Percentiles rank a stretch among this genome's conserved stretches.
These are phyloP conservation scores for Botia kubotai DNA, from an alignment of 2,797 vertebrate genomes.

Conservation along the genomic window DNA sequence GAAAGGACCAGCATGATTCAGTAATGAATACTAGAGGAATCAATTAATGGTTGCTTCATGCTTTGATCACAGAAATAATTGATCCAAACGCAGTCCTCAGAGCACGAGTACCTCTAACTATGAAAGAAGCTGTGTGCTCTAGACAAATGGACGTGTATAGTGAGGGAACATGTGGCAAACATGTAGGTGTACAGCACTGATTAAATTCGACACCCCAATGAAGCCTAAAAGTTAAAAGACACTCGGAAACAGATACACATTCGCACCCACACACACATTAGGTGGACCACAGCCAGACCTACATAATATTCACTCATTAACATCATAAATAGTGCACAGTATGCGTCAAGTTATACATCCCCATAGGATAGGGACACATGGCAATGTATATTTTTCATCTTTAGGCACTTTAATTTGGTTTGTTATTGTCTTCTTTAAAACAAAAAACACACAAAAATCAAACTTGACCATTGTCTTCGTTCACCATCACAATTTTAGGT, in stretches of 20 bases:
- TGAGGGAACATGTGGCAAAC: conserved; percentile 34
- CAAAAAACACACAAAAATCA: neutral
- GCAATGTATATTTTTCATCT: neutral
- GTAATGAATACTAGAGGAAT: conserved; percentile 57
- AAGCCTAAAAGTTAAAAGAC: neutral
- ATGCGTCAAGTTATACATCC: neutral
- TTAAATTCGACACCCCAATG: neutral
- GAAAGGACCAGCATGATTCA: conserved; percentile 60
- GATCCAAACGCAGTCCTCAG: conserved; percentile 57
- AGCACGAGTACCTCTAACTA: conserved; percentile 27
- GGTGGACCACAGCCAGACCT: neutral
- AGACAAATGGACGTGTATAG: neutral
- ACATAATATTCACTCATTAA: neutral
- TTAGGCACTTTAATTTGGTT: too few species aligned
- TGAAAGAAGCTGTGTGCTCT: conserved; percentile 43
- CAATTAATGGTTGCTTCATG: conserved; percentile 68
- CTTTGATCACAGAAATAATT: conserved; percentile 74
- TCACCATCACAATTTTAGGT: too few species aligned
- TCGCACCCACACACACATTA: neutral
- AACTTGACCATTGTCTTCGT: too few species aligned
- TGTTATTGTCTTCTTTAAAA: neutral
- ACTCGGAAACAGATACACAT: neutral
- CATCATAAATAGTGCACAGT: neutral
- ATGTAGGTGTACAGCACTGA: neutral
- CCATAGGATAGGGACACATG: neutral